These are phyloP conservation scores for Trichonephila clavipes DNA, from an alignment of 1,140 invertebrate genomes.

Conservation along the genomic window DNA sequence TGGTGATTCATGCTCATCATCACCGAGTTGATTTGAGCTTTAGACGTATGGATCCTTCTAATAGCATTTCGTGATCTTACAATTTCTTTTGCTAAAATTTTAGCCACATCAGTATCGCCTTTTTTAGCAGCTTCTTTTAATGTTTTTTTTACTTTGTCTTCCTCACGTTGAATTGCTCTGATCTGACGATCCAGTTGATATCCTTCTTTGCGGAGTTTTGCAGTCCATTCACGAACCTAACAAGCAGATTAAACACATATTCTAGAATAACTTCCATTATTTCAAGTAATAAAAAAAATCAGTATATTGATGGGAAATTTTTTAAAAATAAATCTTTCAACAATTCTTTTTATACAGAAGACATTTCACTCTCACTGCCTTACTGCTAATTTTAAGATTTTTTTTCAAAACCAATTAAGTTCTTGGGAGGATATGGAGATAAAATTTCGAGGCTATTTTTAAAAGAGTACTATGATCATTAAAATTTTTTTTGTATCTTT, in stretches of 20 bases:
- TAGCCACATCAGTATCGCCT: constrained; percentile 96
- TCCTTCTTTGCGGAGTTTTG: constrained; percentile 95
- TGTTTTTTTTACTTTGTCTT: constrained; percentile 96
- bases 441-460: too few relatives aligned
- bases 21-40: constrained; percentile 98
- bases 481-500: too few relatives aligned
- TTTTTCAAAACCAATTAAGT: too few relatives aligned
- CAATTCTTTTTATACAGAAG: too few relatives aligned
- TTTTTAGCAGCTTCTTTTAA: constrained; percentile 98
- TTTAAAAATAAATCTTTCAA: too few relatives aligned
- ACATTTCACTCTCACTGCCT: too few relatives aligned
- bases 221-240: constrained; percentile 96
- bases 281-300: too few relatives aligned
- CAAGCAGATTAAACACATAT: constrained; percentile 63
- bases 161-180: constrained; percentile 96
- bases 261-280: too few relatives aligned
- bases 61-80: constrained; percentile 93
- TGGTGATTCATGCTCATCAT: constrained; percentile 99
- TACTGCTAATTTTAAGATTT: too few relatives aligned
- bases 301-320: too few relatives aligned
- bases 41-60: constrained; percentile 95
- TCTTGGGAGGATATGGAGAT: too few relatives aligned
- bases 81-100: constrained; percentile 97
- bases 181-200: constrained; percentile 96
- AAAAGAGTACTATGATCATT: too few relatives aligned